phyloP scores from a whole-genome alignment of 2,797 vertebrate species.

The Sphaeramia orbicularis region DNA sequence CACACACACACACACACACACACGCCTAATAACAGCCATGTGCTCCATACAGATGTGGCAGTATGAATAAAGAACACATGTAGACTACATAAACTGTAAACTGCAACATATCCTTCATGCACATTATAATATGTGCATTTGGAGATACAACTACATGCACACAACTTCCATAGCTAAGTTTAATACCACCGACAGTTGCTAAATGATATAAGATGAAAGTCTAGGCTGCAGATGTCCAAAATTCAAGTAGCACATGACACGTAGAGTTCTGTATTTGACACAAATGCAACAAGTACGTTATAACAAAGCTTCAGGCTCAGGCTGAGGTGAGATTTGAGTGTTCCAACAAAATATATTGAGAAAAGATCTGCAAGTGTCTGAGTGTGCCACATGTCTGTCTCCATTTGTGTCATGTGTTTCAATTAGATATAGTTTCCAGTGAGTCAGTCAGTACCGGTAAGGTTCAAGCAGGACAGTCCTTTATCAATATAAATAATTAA shows the following conservation, averaged over 20 bases:
- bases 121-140: too few relatives aligned
- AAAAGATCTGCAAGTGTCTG: constrained; percentile 7
- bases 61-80: background rate
- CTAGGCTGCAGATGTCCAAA: too few relatives aligned
- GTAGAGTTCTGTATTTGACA: background rate
- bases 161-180: too few relatives aligned
- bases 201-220: too few relatives aligned
- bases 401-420: constrained; percentile 29
- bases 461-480: too few relatives aligned
- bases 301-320: constrained; percentile 28
- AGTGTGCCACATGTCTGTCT: constrained; percentile 22
- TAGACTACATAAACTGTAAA: constrained; percentile 8
- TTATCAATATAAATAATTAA: too few relatives aligned
- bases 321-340: constrained; percentile 3
- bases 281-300: constrained; percentile 10
- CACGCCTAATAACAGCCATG: constrained; percentile 14
- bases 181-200: too few relatives aligned
- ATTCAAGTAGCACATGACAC: too few relatives aligned
- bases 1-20: constrained; percentile 20
- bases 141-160: too few relatives aligned
- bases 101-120: constrained; percentile 2
- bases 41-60: constrained; percentile 6
- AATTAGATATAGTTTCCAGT: constrained; percentile 25
- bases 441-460: background rate
- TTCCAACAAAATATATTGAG: constrained; percentile 29